phyloP scores from a whole-genome alignment of 2,888 invertebrate genomes.

The Coronaproctus castanopsis region DNA sequence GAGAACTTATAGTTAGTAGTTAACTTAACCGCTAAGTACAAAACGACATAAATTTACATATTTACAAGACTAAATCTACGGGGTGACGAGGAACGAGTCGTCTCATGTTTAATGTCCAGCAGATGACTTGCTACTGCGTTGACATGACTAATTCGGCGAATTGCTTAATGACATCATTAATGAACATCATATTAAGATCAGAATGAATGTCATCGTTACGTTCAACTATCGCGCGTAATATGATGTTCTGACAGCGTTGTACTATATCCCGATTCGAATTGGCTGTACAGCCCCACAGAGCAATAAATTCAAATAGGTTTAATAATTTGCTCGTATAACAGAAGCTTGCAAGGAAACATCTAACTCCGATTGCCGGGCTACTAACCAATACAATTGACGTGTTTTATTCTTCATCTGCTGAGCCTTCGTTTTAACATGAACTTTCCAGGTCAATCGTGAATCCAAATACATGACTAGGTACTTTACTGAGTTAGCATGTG shows the following conservation, averaged over 20 bases:
- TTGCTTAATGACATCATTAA: too few relatives aligned
- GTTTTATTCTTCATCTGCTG: not conserved
- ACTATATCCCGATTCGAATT: not conserved
- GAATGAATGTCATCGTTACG: too few relatives aligned
- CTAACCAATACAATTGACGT: not conserved
- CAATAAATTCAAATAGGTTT: not conserved
- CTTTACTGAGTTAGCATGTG: not conserved
- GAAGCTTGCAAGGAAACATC: not conserved
- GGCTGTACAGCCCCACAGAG: not conserved
- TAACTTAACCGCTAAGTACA: too few relatives aligned
- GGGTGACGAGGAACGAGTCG: too few relatives aligned
- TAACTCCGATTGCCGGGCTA: not conserved
- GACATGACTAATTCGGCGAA: too few relatives aligned
- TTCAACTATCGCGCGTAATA: not conserved
- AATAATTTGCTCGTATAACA: not conserved
- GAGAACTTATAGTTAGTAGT: too few relatives aligned
- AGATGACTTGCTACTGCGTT: too few relatives aligned
- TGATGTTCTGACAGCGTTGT: not conserved
- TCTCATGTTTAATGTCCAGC: too few relatives aligned
- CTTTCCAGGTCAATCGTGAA: not conserved
- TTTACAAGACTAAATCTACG: too few relatives aligned
- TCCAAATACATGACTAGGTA: not conserved
- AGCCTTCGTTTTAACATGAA: not conserved
- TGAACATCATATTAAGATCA: too few relatives aligned
- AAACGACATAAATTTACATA: too few relatives aligned